These are phyloP conservation scores for Capromys pilorides DNA, from an alignment of 2,797 vertebrate species.

Conservation along the genomic window DNA sequence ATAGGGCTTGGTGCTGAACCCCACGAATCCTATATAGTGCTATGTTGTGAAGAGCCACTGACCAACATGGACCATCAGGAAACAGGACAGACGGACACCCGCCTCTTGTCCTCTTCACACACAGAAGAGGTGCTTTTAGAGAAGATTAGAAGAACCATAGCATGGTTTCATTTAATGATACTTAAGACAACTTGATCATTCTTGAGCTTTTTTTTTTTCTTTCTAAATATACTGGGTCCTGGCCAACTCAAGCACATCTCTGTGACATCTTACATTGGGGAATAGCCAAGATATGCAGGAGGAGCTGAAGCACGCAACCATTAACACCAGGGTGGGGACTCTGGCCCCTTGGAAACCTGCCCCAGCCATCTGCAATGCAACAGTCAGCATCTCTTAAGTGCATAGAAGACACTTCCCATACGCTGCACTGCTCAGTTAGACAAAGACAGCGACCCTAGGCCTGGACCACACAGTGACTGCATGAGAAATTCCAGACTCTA, in stretches of 20 bases:
- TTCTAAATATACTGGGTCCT: constrained; percentile 18
- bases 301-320: neutral
- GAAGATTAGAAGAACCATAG: neutral
- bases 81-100: neutral
- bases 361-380: neutral
- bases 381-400: neutral
- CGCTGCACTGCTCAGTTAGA: neutral
- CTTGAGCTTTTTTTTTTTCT: constrained; percentile 42
- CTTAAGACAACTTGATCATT: neutral
- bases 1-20: neutral
- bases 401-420: neutral
- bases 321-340: neutral
- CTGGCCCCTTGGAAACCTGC: constrained; percentile 28
- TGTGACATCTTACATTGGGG: constrained; percentile 36
- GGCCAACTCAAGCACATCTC: constrained; percentile 42
- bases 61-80: neutral
- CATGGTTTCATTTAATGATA: neutral
- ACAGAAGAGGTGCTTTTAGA: neutral
- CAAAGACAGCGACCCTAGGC: neutral
- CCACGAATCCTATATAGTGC: neutral
- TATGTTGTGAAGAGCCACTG: neutral
- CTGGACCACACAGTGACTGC: neutral
- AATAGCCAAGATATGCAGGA: neutral
- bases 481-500: neutral
- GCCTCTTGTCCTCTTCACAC: neutral